Base-by-base conservation (phyloP, 2,888 invertebrate genomes). In the Allacma fusca region DNA sequence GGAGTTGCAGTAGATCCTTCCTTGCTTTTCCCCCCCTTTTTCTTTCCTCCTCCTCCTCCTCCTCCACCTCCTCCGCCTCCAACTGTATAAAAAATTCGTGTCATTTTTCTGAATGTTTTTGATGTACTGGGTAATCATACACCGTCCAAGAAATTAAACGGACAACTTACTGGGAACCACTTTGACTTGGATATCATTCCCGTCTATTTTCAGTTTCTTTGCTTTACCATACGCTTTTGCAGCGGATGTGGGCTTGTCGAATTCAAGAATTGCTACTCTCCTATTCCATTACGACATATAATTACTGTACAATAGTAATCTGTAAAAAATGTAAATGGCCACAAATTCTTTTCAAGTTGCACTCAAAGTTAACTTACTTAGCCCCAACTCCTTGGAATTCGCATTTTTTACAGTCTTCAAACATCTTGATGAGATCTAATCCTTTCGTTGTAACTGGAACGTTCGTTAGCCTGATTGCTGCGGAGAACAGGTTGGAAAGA, bases 401-500 rank as follows among this genome's bases (percentile, higher is more conserved):
- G 21, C 40, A 23, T 69, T 69, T 69, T 43, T 69, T 69, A 13
- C 21, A 40, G 0, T 43, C 23, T 0, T n/a, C 23, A 24, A 43
- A 69, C 40, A 69, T 23, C n/a, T 43, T 69, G 23, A 69, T 4
- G 23, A 69, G 21, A 16, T 29, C 43, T 13, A 24, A 12, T 1
- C 69, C 23, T 16, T 69, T 69, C 1, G 34, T 34, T 0, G 21
- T 34, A 1, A 9, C 13, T 12, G 69, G 69, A 23, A 69, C 23
- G 43, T 34, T 34, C 4, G 24, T 21, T 1, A 69, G 16, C 40
- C 16, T 43, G 24, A 69, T 40, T 12, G 21, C 21, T 1, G 69
- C 40, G 12, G 69, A 24, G 69, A 69, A 69, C 23, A 69, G 21
- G 43, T 69, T 69, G n/a, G 69, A 69, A 43, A 69, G 40, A 23